Evolutionary conservation across 2,888 invertebrate genomes (phyloP), one percentile per base, ranked within the genome.

Genomic region (Drosophila neonasuta): DNA sequence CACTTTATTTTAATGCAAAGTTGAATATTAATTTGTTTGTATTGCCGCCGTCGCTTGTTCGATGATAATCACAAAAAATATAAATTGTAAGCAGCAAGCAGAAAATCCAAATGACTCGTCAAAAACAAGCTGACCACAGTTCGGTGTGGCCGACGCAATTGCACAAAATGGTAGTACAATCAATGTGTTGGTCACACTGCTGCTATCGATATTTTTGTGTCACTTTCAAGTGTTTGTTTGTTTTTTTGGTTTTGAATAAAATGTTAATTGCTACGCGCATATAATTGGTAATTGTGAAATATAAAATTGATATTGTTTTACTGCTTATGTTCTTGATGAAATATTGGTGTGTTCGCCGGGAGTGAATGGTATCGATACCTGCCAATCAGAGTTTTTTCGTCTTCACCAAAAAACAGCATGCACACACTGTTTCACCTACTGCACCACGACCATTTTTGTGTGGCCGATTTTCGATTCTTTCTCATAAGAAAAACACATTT

Each of bases 401-500:
- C 24, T 24, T 24, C 24, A 29, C 32, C 30, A 11, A 10, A 7
- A 13, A 39, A 36, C 46, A 65, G 77, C 79, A 73, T 77, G 82
- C 77, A 77, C 79, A 82, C 79, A 79, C 79, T 77, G 64, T 34
- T 54, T 20, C 29, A 55, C 45, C 52, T 41, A 34, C 56, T 41
- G 44, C 52, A 36, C 8, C 15, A 68, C 79, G 61, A 79, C 80
- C 68, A 79, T 74, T 79, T 77, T 77, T 63, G 64, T 71, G 76
- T 36, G 36, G n/a, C 56, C 75, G 79, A 77, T 77, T 77, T 79
- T 79, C 68, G 76, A 71, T 71, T 64, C 70, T 76, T 56, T 77
- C 77, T 51, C 80, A 77, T 77, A 77, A 79, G 77, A 77, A 77
- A 44, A 77, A 79, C 77, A 77, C 77, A 77, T 77, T 77, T 77